These are phyloP conservation scores for Seira sanloemensis DNA, from an alignment of 2,888 invertebrate genomes.

Conservation along the genomic window DNA sequence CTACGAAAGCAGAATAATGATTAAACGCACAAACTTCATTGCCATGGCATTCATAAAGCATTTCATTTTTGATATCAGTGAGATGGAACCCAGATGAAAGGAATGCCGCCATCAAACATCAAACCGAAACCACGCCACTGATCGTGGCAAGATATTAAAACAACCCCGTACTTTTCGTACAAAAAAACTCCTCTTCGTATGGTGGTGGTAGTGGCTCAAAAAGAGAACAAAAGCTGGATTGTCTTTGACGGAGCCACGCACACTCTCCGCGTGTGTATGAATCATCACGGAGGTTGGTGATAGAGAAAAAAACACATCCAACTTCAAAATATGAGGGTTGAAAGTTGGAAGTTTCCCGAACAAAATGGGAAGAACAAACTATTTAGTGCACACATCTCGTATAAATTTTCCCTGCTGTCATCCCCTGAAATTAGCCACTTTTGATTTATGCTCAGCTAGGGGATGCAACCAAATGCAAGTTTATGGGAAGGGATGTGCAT, in stretches of 20 bases:
- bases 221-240: background rate
- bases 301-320: too few relatives aligned
- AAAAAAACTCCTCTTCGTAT: background rate
- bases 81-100: background rate
- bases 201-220: background rate
- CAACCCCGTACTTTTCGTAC: background rate
- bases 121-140: background rate
- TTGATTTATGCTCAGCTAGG: constrained; percentile 60
- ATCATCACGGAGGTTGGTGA: too few relatives aligned
- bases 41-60: too few relatives aligned
- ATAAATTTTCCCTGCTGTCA: constrained; percentile 34
- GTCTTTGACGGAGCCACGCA: too few relatives aligned
- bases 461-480: background rate
- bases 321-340: too few relatives aligned
- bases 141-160: background rate
- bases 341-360: background rate
- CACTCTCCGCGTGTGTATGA: too few relatives aligned
- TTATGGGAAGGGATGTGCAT: background rate
- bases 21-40: background rate
- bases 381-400: background rate
- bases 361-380: background rate
- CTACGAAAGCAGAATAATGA: background rate
- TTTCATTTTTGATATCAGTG: too few relatives aligned
- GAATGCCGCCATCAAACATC: background rate
- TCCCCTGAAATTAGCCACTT: constrained; percentile 53